These are phyloP conservation scores for Stegodyphus dumicola DNA, from an alignment of 1,140 invertebrate species.

Conservation along the genomic window DNA sequence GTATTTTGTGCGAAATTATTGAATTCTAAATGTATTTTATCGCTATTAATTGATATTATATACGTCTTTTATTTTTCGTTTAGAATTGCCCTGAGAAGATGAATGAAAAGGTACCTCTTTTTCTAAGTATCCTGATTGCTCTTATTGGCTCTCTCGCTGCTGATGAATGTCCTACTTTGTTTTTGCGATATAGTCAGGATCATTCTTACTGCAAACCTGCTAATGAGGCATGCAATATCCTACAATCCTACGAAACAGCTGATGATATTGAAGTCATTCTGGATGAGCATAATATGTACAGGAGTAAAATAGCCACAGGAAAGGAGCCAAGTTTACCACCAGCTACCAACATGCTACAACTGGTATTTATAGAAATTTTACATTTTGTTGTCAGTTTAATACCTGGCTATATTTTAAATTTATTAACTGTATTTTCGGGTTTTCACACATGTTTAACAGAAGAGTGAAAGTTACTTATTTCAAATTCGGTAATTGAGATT, in stretches of 20 bases:
- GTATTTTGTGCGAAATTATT: no score
- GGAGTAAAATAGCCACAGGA: conserved; percentile 61
- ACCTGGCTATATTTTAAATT: neutral
- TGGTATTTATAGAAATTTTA: conserved; percentile 36
- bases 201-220: conserved; percentile 27
- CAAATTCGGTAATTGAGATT: no score
- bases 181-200: neutral
- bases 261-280: conserved; percentile 12
- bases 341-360: conserved; percentile 60
- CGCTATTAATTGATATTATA: no score
- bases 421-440: no score
- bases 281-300: conserved; percentile 59
- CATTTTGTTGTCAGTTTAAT: neutral
- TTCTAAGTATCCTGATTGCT: neutral
- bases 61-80: no score
- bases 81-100: neutral
- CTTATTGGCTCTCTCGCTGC: neutral
- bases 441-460: no score
- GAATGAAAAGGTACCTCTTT: neutral
- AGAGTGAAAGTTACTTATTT: no score
- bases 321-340: conserved; percentile 48
- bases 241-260: conserved; percentile 1
- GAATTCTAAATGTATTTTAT: no score
- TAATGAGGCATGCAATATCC: conserved; percentile 24
- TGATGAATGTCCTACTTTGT: conserved; percentile 11